A percentile compares a stretch with the other conserved stretches of the same genome.
These are phyloP conservation scores for Lacanobia wlatinum DNA, from an alignment of 2,888 invertebrate species.

Conservation along the genomic window DNA sequence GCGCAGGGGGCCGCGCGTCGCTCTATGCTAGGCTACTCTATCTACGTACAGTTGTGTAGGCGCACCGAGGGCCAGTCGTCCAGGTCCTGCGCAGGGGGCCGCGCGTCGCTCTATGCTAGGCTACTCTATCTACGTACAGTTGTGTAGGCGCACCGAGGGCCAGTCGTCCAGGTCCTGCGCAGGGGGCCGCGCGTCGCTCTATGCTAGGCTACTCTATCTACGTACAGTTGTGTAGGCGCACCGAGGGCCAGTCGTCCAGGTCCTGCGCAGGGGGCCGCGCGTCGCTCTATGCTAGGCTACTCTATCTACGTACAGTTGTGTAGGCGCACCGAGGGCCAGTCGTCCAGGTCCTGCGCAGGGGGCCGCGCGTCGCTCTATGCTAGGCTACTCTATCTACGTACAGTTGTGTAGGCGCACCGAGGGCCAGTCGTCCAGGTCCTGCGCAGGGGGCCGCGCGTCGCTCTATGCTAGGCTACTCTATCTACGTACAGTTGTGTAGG, in stretches of 20 bases:
- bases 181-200: no score
- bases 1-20: no score
- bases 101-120: background rate
- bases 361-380: background rate
- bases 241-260: conserved; percentile 18
- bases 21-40: conserved; percentile 29
- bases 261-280: no score
- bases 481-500: conserved; percentile 44
- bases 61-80: conserved; percentile 84
- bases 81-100: conserved; percentile 6
- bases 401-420: conserved; percentile 50
- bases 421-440: conserved; percentile 12
- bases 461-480: conserved; percentile 9
- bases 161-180: conserved; percentile 70
- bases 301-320: conserved; percentile 29
- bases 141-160: conserved; percentile 80
- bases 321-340: conserved; percentile 21
- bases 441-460: no score
- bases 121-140: conserved; percentile 62
- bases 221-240: conserved; percentile 28
- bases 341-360: background rate
- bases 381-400: conserved; percentile 38
- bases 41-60: conserved; percentile 67
- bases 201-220: conserved; percentile 37
- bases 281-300: conserved; percentile 31